Evolutionary conservation across 2,113 vertebrate species (phyloP).

Genomic region (Pygoscelis antarcticus): DNA sequence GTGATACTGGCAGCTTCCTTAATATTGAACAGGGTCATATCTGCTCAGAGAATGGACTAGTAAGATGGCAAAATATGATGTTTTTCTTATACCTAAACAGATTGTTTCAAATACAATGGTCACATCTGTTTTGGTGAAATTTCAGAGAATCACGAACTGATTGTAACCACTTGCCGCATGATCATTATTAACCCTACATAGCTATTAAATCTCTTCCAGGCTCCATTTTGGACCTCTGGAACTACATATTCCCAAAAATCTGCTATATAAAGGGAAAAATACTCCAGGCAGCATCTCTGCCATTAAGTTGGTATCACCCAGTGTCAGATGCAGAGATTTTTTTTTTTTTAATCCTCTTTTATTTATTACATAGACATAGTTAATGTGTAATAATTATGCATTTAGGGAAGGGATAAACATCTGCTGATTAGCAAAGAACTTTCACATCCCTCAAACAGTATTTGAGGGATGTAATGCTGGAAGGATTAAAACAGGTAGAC

Average conservation of each 20-base stretch:
- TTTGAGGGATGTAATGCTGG: background rate
- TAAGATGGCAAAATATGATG: background rate
- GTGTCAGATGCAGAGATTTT: background rate
- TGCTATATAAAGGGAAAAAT: background rate
- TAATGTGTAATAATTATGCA: background rate
- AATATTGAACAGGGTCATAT: background rate
- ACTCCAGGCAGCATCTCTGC: background rate
- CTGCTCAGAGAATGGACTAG: background rate
- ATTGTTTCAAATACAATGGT: background rate
- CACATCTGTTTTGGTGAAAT: background rate
- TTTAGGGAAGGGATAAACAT: background rate
- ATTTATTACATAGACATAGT: background rate
- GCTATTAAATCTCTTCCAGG: background rate
- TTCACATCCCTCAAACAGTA: background rate
- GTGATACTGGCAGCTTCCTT: background rate
- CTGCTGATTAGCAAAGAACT: background rate
- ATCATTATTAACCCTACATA: background rate
- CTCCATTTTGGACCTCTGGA: background rate
- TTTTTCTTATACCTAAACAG: background rate
- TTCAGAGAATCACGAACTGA: background rate
- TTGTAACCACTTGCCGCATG: accelerated
- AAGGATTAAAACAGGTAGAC: background rate
- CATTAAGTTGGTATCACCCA: background rate
- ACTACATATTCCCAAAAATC: background rate
- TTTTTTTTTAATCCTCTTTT: background rate